Conservation (phyloP, 1,140 invertebrate genomes). For the Hylyphantes graminicola region DNA sequence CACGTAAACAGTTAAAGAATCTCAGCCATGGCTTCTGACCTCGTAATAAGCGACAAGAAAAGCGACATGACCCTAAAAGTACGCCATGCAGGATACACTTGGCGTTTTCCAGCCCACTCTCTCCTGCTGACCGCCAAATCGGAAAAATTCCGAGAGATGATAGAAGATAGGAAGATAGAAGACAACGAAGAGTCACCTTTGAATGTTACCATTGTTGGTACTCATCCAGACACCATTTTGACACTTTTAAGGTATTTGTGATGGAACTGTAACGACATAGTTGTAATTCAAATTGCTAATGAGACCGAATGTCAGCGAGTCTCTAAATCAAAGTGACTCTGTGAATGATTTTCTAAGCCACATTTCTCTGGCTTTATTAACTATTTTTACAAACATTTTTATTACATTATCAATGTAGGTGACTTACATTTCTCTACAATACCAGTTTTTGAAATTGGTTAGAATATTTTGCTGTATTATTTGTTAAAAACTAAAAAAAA, state of each 20-base stretch:
- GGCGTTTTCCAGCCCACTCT: constrained; percentile 35
- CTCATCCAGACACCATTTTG: constrained; percentile 22
- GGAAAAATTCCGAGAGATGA: not conserved
- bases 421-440: too few species aligned
- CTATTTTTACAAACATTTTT: too few species aligned
- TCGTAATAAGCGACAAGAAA: constrained; percentile 12
- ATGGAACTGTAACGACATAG: not conserved
- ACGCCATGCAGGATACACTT: constrained; percentile 3
- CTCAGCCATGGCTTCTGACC: not conserved
- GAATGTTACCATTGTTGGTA: constrained; percentile 3
- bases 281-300: too few species aligned
- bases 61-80: constrained; percentile 40
- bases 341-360: too few species aligned
- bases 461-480: too few species aligned
- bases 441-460: too few species aligned
- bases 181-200: not conserved
- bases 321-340: too few species aligned
- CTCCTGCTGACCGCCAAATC: not conserved
- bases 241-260: constrained; percentile 6
- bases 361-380: too few species aligned
- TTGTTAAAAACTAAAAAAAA: too few species aligned
- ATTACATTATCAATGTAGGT: too few species aligned
- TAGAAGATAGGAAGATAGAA: not conserved
- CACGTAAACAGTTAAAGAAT: too few species aligned
- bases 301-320: not conserved